phyloP scores from a whole-genome alignment of 2,797 vertebrate genomes.

The Pipistrellus pygmaeus region DNA sequence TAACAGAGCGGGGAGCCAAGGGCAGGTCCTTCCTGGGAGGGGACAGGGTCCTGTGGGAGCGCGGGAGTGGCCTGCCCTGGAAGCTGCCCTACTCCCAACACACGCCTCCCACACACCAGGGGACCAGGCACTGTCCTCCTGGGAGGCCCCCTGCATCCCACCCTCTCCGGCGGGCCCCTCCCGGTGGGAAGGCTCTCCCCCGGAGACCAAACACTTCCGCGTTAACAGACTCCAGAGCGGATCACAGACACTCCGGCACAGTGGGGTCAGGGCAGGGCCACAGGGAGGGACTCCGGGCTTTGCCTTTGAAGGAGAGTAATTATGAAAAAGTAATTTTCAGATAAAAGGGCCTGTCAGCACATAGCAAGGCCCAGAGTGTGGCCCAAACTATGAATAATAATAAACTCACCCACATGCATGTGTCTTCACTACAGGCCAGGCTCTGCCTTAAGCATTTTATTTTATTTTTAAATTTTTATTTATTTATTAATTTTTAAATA shows the following conservation, averaged over 20 bases:
- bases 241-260: no score
- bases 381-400: not conserved
- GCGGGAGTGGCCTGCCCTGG: not conserved
- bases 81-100: not conserved
- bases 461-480: no score
- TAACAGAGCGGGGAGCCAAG: rapidly evolving
- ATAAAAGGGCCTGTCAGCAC: not conserved
- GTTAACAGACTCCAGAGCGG: not conserved
- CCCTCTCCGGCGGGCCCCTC: not conserved
- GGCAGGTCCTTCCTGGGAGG: not conserved
- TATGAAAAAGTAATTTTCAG: not conserved
- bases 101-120: rapidly evolving
- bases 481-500: no score
- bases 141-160: not conserved
- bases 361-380: not conserved
- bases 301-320: not conserved
- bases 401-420: not conserved
- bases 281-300: not conserved
- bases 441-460: no score
- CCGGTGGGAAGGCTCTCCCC: rapidly evolving
- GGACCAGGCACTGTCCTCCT: not conserved
- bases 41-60: not conserved
- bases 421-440: not conserved
- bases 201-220: no score
- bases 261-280: not conserved